phyloP scores from a whole-genome alignment of 1,140 invertebrate species.

The Linepithema humile region DNA sequence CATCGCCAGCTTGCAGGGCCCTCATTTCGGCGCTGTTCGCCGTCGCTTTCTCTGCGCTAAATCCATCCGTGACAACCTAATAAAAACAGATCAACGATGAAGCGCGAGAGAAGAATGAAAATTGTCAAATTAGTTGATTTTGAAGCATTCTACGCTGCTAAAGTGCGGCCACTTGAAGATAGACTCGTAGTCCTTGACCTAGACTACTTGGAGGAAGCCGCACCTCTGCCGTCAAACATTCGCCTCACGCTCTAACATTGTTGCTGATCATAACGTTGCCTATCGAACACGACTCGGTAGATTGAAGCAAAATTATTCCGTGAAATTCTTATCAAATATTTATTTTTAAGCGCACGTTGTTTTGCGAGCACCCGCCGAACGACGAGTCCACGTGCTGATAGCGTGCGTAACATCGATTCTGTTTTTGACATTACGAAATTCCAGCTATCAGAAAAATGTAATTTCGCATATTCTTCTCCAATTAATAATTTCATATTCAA shows the following conservation, averaged over 20 bases:
- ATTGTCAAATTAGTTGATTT: not conserved
- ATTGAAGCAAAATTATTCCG: not conserved
- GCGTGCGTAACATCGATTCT: constrained; percentile 15
- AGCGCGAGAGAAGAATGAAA: constrained; percentile 5
- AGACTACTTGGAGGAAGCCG: constrained; percentile 71
- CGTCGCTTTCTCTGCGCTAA: constrained; percentile 90
- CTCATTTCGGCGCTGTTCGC: constrained; percentile 92
- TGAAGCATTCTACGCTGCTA: not conserved
- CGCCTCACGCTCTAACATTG: constrained; percentile 25
- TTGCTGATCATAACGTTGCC: not conserved
- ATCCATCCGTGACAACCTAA: constrained; percentile 91
- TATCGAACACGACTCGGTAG: not conserved
- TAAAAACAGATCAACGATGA: constrained; percentile 1
- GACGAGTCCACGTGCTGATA: constrained; percentile 10
- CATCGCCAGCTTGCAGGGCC: constrained; percentile 90
- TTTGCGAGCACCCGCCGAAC: constrained; percentile 20
- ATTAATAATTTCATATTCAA: not conserved
- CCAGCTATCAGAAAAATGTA: not conserved
- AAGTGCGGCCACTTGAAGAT: constrained; percentile 10
- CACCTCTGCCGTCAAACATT: constrained; percentile 70
- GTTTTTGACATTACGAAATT: constrained; percentile 33
- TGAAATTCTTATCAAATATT: constrained; percentile 38
- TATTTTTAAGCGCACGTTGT: constrained; percentile 17
- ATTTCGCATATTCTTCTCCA: not conserved
- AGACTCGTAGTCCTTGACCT: constrained; percentile 74